Base-by-base conservation (phyloP, 2,888 invertebrate species). In the Lasioglossum oenotherae region DNA sequence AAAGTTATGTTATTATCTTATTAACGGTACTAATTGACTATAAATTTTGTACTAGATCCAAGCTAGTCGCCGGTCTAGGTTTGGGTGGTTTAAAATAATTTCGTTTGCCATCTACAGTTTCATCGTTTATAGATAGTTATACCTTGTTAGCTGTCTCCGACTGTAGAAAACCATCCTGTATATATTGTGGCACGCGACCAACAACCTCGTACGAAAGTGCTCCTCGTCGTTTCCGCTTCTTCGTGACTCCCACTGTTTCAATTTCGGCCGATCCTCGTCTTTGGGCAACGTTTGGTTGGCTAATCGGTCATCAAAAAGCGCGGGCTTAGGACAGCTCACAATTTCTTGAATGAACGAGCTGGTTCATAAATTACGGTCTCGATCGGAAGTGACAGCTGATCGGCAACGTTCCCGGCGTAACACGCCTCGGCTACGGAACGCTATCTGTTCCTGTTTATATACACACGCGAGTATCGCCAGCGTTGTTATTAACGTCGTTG, bases 311-410 rank as follows among this genome's bases (percentile, higher is more conserved):
- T 79, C 75, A 85, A 74, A 75, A 71, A 72, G 64, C 53, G 27
- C 46, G 67, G 23, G 38, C 12, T n/a, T n/a, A n/a, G n/a, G 44
- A n/a, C 72, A 44, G 53, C 72, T 75, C 35, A 75, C 44, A 72
- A 79, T 84, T 84, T 85, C 85, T 84, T 85, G 85, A 85, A 85
- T 80, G 85, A 85, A 84, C 64, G 74, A 74, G 84, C 46, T 60
- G 60, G 64, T 49, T 85, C 80, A 85, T 85, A 80, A 67, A 85
- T 85, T 72, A 41, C 72, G 31, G 31, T 19, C 80, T 14, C 23
- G 46, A 67, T 85, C 64, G n/a, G 53, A 75, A 85, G 72, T 57
- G 85, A 84, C 80, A 67, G 84, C 44, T 41, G 78, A 82, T 67
- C 82, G 71, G 74, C 80, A 38, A 74, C 80, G 84, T 27, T 71